Evolutionary conservation across 1,140 invertebrate species (phyloP).

Genomic region (Aphelenchoides fujianensis): DNA sequence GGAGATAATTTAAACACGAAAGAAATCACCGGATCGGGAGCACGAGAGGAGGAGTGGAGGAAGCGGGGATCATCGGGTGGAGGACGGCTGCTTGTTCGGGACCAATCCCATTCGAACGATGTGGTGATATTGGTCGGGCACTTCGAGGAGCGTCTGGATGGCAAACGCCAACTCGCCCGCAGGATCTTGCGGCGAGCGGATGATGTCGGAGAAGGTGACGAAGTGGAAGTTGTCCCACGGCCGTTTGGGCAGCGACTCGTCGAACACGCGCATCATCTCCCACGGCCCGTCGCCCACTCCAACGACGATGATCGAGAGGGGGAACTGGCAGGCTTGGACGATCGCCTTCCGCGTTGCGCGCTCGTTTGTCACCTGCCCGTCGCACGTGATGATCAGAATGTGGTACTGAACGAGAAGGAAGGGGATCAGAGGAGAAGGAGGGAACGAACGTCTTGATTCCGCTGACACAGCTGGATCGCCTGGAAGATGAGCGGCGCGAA

Average conservation of each 20-base stretch:
- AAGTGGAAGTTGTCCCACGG: conserved; percentile 69
- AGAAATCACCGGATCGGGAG: no score
- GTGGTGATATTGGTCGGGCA: conserved; percentile 23
- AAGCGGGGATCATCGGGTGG: no score
- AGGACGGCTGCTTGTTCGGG: conserved; percentile 4
- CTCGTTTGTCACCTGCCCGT: conserved; percentile 67
- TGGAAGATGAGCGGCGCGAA: conserved; percentile 66
- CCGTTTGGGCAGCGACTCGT: conserved; percentile 66
- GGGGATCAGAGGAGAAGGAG: not conserved
- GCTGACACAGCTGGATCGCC: conserved; percentile 65
- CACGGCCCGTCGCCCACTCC: conserved; percentile 68
- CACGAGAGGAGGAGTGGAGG: no score
- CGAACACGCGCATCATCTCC: conserved; percentile 67
- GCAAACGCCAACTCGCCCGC: conserved; percentile 59
- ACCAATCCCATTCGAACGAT: conserved; percentile 7
- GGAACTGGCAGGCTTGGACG: conserved; percentile 66
- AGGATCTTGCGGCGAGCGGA: conserved; percentile 27
- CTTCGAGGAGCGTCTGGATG: conserved; percentile 58
- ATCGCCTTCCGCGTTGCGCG: conserved; percentile 65
- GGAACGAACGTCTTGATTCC: conserved; percentile 51
- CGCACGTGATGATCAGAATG: conserved; percentile 67
- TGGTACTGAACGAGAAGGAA: conserved; percentile 64
- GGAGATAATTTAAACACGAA: no score
- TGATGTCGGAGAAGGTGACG: conserved; percentile 65
- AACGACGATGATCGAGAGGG: conserved; percentile 68